These are phyloP conservation scores for Corythucha ciliata DNA, from an alignment of 2,888 invertebrate genomes.

Conservation along the genomic window DNA sequence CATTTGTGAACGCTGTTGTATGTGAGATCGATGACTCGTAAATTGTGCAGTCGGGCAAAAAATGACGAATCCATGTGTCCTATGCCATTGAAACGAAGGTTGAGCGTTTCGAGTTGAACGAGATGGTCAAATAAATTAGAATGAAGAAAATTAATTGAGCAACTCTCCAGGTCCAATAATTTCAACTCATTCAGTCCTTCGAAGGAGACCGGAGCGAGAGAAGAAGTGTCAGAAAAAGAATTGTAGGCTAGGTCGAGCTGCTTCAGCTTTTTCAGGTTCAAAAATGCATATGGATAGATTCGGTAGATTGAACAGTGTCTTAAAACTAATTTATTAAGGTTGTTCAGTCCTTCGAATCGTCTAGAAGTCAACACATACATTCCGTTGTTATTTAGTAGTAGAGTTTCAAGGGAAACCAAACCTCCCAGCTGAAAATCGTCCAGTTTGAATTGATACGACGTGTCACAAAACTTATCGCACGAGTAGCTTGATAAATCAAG, in stretches of 20 bases:
- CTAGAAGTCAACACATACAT: constrained; percentile 2
- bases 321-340: constrained; percentile 10
- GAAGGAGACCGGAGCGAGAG: constrained; percentile 12
- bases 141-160: constrained; percentile 33
- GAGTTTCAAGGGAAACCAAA: constrained; percentile 10
- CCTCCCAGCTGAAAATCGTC: constrained; percentile 6
- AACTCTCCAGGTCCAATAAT: constrained; percentile 12
- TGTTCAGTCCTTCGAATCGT: constrained; percentile 4
- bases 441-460: constrained; percentile 9
- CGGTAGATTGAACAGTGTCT: constrained; percentile 19
- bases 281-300: constrained; percentile 17
- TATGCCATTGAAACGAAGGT: constrained; percentile 47
- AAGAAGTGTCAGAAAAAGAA: neutral
- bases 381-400: constrained; percentile 18
- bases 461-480: constrained; percentile 6
- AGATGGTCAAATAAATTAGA: constrained; percentile 46
- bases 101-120: constrained; percentile 47
- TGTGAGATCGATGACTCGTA: constrained; percentile 47
- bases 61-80: constrained; percentile 47
- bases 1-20: constrained; percentile 49
- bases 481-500: constrained; percentile 24
- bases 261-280: constrained; percentile 15
- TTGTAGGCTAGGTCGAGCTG: constrained; percentile 24
- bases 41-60: constrained; percentile 45
- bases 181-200: constrained; percentile 17